Evolutionary conservation across 2,113 vertebrate species (phyloP), one percentile per base, ranked within the genome.

Genomic region (Limanda limanda): DNA sequence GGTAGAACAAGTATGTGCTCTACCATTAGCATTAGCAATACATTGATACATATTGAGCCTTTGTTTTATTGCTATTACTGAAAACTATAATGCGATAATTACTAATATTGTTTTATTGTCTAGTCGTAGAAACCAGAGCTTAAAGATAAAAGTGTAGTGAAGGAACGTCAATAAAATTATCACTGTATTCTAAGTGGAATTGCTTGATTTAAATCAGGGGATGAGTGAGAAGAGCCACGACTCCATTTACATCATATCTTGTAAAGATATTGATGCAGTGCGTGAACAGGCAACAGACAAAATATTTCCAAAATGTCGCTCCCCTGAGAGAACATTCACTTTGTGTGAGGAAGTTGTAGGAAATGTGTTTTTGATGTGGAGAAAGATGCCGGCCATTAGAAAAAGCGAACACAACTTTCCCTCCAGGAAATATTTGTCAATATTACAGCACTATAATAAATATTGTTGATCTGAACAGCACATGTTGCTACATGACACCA

Each of bases 351-450:
- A 52, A n/a, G 31, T 31, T 31, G 31, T 31, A 6, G 31, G 31
- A 31, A 31, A 31, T 31, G 31, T 31, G 6, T 31, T 31, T 31
- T 31, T 31, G 7, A 31, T n/a, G 51, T n/a, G 51, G 7, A 20
- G 51, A 52, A 52, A 52, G 51, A 8, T n/a, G 2, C 1, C 51
- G 18, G 37, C 37, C 31, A 31, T 31, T 31, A 5, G 6, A 31
- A 31, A 31, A 31, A 31, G 31, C 31, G 2, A 42, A 42, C 11
- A 42, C 12, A n/a, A n/a, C 20, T n/a, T n/a, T n/a, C 51, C 14
- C 18, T 51, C 2, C 25, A 73, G 65, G 10, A 62, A 47, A 47
- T 45, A 40, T 52, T 55, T 21, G 24, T 62, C 73, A 52, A 72
- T 64, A 58, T 68, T 51, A 60, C 23, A 59, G 3, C 0, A 20